Evolutionary conservation across 2,888 invertebrate species (phyloP).

Genomic region (Blomia tropicalis): DNA sequence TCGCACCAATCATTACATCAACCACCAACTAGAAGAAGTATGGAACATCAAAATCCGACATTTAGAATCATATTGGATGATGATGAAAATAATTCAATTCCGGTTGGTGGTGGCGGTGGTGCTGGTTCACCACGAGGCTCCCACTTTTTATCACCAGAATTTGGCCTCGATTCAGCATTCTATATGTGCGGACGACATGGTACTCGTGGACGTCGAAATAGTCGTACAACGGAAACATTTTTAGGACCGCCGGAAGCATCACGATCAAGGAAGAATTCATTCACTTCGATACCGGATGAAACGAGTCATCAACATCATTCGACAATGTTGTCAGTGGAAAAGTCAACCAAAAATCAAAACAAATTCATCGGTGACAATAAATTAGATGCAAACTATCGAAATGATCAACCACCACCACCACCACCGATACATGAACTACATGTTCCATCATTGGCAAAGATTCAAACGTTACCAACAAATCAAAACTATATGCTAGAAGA

Average conservation of each 20-base stretch:
- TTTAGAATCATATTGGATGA: neutral
- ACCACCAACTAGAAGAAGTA: too few relatives aligned
- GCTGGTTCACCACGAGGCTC: conserved; percentile 12
- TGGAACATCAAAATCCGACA: neutral
- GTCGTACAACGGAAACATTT: conserved; percentile 18
- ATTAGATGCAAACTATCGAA: neutral
- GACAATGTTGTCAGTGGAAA: too few relatives aligned
- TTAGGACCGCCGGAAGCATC: neutral
- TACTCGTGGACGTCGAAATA: conserved; percentile 26
- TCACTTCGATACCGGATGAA: conserved; percentile 3
- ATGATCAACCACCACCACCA: neutral
- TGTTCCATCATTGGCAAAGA: neutral
- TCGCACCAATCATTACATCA: too few relatives aligned
- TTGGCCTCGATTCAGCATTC: conserved; percentile 9
- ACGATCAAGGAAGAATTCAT: neutral
- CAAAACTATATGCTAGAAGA: too few relatives aligned
- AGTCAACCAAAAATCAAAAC: neutral
- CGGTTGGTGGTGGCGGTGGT: neutral
- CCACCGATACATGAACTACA: neutral
- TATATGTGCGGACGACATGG: conserved; percentile 28
- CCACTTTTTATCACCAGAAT: conserved; percentile 11
- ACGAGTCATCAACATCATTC: neutral
- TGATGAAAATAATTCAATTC: neutral
- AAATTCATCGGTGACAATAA: neutral
- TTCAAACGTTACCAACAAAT: neutral